Evolutionary conservation across 2,888 invertebrate genomes (phyloP).

Genomic region (Baronia brevicornis): DNA sequence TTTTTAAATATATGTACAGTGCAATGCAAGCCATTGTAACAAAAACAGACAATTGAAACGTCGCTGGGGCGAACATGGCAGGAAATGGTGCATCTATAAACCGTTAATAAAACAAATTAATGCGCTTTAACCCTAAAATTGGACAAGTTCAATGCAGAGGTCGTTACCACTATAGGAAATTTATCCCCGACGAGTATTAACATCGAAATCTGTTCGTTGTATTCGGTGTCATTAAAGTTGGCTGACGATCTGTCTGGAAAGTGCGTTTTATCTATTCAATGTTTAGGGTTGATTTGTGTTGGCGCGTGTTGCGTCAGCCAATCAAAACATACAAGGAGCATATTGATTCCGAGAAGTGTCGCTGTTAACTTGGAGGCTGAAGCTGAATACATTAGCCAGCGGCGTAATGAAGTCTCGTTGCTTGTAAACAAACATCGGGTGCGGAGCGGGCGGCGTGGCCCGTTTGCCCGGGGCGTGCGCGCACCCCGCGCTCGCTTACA

Average conservation of each 20-base stretch:
- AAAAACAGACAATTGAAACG: slow-evolving; percentile 44
- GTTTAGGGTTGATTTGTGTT: slow-evolving; percentile 45
- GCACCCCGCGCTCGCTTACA: slow-evolving; percentile 57
- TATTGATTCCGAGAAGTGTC: slow-evolving; percentile 77
- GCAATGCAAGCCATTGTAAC: no score
- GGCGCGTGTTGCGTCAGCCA: slow-evolving; percentile 48
- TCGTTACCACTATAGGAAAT: slow-evolving; percentile 73
- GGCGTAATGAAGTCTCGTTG: slow-evolving; percentile 75
- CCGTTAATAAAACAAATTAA: slow-evolving; percentile 73
- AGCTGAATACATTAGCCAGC: slow-evolving; percentile 76
- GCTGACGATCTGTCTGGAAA: slow-evolving; percentile 34
- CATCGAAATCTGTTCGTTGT: slow-evolving; percentile 74
- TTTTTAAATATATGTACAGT: no score
- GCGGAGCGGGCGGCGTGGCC: slow-evolving; percentile 33
- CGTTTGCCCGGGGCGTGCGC: slow-evolving; percentile 47
- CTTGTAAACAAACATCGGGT: slow-evolving; percentile 71
- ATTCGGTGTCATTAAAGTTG: slow-evolving; percentile 69
- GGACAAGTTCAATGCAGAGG: slow-evolving; percentile 74
- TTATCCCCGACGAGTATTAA: slow-evolving; percentile 70
- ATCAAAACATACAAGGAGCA: slow-evolving; percentile 76
- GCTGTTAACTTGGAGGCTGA: slow-evolving; percentile 76
- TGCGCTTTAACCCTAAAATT: slow-evolving; percentile 72
- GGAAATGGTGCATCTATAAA: slow-evolving; percentile 68
- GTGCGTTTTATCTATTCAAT: slow-evolving; percentile 43
- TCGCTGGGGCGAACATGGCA: slow-evolving; percentile 48